These are phyloP conservation scores for Bradypodion pumilum DNA, from an alignment of 2,797 vertebrate genomes.

Conservation along the genomic window DNA sequence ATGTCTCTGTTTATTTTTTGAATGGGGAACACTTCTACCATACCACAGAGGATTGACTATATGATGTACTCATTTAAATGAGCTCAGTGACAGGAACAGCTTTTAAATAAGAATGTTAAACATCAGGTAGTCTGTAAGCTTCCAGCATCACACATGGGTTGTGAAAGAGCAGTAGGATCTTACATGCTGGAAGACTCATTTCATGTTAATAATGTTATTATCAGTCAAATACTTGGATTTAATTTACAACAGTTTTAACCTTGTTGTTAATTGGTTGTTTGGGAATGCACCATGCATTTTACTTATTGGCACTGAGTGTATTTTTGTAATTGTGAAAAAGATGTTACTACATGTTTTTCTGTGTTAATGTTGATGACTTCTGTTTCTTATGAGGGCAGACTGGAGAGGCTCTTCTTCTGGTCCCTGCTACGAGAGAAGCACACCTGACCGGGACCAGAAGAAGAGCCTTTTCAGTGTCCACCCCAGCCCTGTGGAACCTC, in stretches of 20 bases:
- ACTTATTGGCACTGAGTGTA: slow-evolving; percentile 6
- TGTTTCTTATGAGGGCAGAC: too few relatives aligned
- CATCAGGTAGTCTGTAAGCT: slow-evolving; percentile 20
- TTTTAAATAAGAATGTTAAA: background rate
- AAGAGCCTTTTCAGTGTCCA: too few relatives aligned
- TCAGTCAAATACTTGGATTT: slow-evolving; percentile 18
- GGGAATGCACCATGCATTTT: slow-evolving; percentile 26
- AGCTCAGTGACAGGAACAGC: slow-evolving; percentile 20
- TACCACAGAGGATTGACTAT: background rate
- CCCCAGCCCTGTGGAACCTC: too few relatives aligned
- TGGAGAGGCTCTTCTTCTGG: too few relatives aligned
- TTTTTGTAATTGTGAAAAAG: too few relatives aligned
- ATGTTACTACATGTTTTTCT: too few relatives aligned
- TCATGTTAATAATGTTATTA: slow-evolving; percentile 46
- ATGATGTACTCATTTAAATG: slow-evolving; percentile 15
- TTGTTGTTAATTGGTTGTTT: slow-evolving; percentile 46
- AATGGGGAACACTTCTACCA: background rate
- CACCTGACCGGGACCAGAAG: too few relatives aligned
- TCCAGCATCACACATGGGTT: background rate
- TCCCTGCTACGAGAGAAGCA: too few relatives aligned
- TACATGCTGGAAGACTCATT: slow-evolving; percentile 12
- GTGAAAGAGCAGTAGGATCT: slow-evolving; percentile 27
- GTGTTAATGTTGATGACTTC: too few relatives aligned
- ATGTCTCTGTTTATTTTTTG: background rate
- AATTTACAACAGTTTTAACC: slow-evolving; percentile 52